Evolutionary conservation across 1,140 invertebrate genomes (phyloP).

Genomic region (Idris sp.): DNA sequence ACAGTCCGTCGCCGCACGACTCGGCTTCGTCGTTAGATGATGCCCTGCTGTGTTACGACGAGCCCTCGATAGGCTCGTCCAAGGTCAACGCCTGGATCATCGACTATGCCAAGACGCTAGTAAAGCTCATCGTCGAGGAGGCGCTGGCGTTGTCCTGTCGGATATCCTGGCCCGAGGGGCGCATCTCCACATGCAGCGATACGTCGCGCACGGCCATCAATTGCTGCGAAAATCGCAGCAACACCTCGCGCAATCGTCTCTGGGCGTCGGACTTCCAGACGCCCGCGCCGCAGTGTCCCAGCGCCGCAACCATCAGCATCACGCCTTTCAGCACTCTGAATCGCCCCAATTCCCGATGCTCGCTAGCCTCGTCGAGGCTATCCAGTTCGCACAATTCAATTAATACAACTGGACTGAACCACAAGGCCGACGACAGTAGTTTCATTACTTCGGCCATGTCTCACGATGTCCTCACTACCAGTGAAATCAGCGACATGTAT

Average conservation of each 20-base stretch:
- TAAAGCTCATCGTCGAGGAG: slow-evolving; percentile 72
- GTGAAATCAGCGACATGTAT: slow-evolving; percentile 89
- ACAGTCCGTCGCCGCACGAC: slow-evolving; percentile 77
- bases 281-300: slow-evolving; percentile 80
- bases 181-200: slow-evolving; percentile 56
- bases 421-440: slow-evolving; percentile 87
- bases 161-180: slow-evolving; percentile 75
- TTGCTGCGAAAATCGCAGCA: slow-evolving; percentile 59
- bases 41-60: slow-evolving; percentile 68
- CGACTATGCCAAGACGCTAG: slow-evolving; percentile 69
- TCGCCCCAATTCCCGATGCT: slow-evolving; percentile 85
- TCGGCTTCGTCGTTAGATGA: slow-evolving; percentile 71
- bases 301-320: slow-evolving; percentile 71
- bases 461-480: slow-evolving; percentile 85
- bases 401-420: slow-evolving; percentile 82
- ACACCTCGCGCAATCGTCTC: slow-evolving; percentile 78
- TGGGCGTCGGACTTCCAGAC: slow-evolving; percentile 82
- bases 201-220: slow-evolving; percentile 38
- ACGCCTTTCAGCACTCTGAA: slow-evolving; percentile 77
- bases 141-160: slow-evolving; percentile 72
- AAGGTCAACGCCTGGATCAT: slow-evolving; percentile 66
- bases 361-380: slow-evolving; percentile 84
- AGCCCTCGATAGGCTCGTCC: slow-evolving; percentile 34
- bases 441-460: slow-evolving; percentile 92
- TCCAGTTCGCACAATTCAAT: slow-evolving; percentile 90